Evolutionary conservation across 2,797 vertebrate genomes (phyloP).

Genomic region (Halcyon chelicuti): DNA sequence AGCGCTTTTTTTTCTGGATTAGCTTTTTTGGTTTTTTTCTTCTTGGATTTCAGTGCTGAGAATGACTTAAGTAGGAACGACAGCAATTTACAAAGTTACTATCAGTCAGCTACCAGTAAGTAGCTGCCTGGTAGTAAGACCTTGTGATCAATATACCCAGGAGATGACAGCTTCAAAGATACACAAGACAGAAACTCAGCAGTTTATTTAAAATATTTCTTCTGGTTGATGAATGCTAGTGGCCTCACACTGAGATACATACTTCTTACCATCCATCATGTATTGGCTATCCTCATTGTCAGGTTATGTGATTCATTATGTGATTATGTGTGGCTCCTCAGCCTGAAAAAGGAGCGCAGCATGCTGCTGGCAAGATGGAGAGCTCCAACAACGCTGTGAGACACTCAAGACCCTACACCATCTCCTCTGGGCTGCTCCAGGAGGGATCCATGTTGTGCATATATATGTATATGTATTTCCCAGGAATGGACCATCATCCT

Average conservation of each 20-base stretch:
- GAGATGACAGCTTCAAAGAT: background rate
- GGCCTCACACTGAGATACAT: fast-evolving
- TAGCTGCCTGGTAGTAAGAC: background rate
- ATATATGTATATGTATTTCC: fast-evolving
- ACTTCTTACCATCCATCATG: background rate
- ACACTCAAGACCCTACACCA: background rate
- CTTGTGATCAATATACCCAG: background rate
- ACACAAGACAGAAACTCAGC: background rate
- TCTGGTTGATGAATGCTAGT: background rate
- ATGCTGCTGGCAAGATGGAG: background rate
- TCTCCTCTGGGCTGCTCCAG: background rate
- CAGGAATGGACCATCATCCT: fast-evolving
- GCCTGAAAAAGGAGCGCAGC: background rate
- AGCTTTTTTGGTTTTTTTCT: too few species aligned
- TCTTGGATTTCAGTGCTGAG: background rate
- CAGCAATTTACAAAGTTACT: background rate
- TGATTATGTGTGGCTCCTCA: too few species aligned
- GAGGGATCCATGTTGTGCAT: fast-evolving
- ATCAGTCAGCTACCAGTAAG: background rate
- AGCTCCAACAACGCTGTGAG: background rate
- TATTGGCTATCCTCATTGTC: fast-evolving
- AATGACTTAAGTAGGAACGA: background rate
- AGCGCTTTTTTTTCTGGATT: background rate
- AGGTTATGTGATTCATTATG: background rate
- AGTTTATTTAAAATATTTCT: background rate